These are phyloP conservation scores for Formica exsecta DNA, from an alignment of 1,140 invertebrate genomes.

Conservation along the genomic window DNA sequence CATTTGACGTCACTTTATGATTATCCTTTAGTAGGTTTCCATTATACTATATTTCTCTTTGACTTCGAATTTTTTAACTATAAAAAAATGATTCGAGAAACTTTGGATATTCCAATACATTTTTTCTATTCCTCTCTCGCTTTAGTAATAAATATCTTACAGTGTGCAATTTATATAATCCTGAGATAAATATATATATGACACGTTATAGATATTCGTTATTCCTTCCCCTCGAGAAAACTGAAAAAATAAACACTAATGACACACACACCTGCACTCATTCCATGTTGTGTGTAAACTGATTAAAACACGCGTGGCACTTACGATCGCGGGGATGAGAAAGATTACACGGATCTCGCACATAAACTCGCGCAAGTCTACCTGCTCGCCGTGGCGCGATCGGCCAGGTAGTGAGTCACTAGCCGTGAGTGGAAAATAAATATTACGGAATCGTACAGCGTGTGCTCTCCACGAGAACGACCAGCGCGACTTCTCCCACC, in stretches of 20 bases:
- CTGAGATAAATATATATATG: neutral
- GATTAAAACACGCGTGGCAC: constrained; percentile 20
- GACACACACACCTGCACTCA: neutral
- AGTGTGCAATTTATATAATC: neutral
- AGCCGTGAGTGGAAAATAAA: constrained; percentile 79
- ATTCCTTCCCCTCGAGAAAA: neutral
- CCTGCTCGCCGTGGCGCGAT: constrained; percentile 69
- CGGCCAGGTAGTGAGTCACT: constrained; percentile 80
- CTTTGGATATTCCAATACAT: no score
- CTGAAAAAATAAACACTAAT: neutral
- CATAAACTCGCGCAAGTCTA: constrained; percentile 57
- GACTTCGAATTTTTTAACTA: neutral
- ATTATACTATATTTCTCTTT: neutral
- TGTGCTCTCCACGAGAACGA: constrained; percentile 65
- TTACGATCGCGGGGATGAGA: neutral
- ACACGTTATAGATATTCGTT: neutral
- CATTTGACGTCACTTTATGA: neutral
- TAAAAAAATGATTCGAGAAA: neutral
- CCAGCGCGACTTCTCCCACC: constrained; percentile 58
- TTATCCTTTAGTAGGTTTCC: neutral
- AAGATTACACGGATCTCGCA: neutral
- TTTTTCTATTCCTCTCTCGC: neutral
- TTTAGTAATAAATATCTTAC: neutral
- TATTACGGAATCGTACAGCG: constrained; percentile 79
- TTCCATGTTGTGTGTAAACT: constrained; percentile 8